Evolutionary conservation across 2,797 vertebrate species (phyloP), one percentile per base, ranked within the genome.

Genomic region (Coilia nasus): DNA sequence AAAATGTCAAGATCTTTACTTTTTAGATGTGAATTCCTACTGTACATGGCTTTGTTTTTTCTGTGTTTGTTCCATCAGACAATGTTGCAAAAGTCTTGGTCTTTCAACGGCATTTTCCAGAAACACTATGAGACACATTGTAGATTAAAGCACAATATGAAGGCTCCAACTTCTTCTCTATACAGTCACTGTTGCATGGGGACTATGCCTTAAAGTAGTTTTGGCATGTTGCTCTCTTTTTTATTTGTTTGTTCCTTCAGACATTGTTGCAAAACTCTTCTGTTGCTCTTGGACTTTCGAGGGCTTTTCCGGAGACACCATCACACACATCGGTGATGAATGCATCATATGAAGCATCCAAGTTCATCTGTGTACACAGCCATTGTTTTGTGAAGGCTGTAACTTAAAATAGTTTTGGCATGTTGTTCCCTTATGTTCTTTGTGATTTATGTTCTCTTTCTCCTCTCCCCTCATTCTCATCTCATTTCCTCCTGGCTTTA

Each of bases 401-500:
- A 44, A 41, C 35, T 31, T 41, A 5, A 21, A 78, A 31, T 31
- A 78, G 4, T 78, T 41, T 35, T 78, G 6, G n/a, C 15, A 19
- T 75, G 28, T 75, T 78, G 35, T 78, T 41, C 31, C 31, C 17
- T 78, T 41, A 54, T 78, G 31, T 12, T 75, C 50, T 41, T 41
- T 41, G 71, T 41, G 35, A 78, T 44, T 35, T 44, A 78, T 78
- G 71, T 78, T 44, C 71, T 78, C 15, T 78, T 78, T 78, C 44
- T 41, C 35, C 71, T 31, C 19, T 44, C 17, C 71, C 17, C 71
- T 78, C 15, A 41, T 78, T 78, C 71, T 21, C 35, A 21, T 41
- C 35, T 78, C 15, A 78, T 41, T 31, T 35, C 23, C n/a, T 56
- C 12, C 31, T 0, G 21, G 64, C 31, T 83, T 23, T 62, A 44